These are phyloP conservation scores for Grus americana DNA, from an alignment of 2,113 vertebrate species.

Conservation along the genomic window DNA sequence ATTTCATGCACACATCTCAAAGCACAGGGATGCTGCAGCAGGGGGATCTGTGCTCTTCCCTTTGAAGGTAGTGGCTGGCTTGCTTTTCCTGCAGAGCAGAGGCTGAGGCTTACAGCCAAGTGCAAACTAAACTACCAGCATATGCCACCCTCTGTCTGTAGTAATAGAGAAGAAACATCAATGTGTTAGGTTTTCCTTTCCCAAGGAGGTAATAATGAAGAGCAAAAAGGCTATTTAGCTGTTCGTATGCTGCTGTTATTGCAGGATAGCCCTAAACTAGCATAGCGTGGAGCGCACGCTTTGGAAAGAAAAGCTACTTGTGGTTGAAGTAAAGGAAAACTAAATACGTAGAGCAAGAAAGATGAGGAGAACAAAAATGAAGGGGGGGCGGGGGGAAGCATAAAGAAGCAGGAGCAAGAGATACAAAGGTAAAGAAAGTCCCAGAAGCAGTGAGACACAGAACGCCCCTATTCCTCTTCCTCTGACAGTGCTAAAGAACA, in stretches of 20 bases:
- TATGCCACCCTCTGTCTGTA: background rate
- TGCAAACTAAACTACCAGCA: background rate
- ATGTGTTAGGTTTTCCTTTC: background rate
- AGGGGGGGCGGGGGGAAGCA: rapidly evolving
- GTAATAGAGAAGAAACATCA: background rate
- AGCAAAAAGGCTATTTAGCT: background rate
- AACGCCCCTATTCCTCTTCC: background rate
- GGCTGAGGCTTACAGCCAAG: background rate
- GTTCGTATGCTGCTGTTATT: background rate
- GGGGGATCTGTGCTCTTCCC: background rate
- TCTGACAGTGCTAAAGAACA: background rate
- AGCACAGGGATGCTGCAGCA: background rate
- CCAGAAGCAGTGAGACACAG: background rate
- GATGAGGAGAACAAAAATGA: background rate
- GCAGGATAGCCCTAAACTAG: background rate
- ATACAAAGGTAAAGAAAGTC: background rate
- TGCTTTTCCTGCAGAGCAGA: background rate
- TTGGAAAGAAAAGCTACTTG: background rate
- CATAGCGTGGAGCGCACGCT: rapidly evolving
- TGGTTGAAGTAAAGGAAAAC: background rate
- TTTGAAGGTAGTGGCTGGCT: background rate
- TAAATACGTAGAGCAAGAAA: background rate
- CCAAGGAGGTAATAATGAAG: background rate
- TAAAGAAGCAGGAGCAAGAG: background rate
- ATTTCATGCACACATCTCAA: rapidly evolving